phyloP scores from a whole-genome alignment of 2,797 vertebrate genomes.

The Cyprinella venusta region DNA sequence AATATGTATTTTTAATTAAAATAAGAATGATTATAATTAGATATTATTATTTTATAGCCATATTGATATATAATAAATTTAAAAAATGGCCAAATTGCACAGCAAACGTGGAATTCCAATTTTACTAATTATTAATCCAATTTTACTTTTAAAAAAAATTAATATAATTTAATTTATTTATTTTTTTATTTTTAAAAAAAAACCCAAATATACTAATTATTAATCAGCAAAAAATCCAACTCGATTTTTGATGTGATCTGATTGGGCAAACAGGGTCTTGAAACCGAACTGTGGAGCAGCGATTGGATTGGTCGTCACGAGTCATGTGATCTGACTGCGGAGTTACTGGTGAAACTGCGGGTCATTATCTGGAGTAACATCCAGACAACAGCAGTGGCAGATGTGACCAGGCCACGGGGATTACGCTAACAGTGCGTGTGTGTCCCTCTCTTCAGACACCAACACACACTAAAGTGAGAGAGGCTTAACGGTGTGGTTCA shows the following conservation, averaged over 20 bases:
- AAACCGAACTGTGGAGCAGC: not conserved
- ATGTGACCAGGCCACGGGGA: constrained; percentile 22
- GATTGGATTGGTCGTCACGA: not conserved
- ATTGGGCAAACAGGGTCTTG: not conserved
- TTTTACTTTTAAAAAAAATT: no score
- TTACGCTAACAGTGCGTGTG: not conserved
- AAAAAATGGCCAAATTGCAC: no score
- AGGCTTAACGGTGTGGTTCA: not conserved
- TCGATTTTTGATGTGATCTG: no score
- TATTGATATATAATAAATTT: not conserved
- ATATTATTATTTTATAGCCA: not conserved
- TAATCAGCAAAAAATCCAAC: not conserved
- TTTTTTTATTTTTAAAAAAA: not conserved
- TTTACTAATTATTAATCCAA: not conserved
- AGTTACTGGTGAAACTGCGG: not conserved
- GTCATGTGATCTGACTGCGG: constrained; percentile 18
- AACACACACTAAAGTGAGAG: constrained; percentile 6
- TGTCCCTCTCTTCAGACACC: not conserved
- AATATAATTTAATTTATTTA: no score
- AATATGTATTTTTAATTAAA: not conserved
- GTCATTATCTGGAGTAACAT: constrained; percentile 16
- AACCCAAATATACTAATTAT: not conserved
- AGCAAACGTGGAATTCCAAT: not conserved
- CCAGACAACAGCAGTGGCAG: constrained; percentile 13
- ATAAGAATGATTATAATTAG: not conserved